Evolutionary conservation across 2,888 invertebrate genomes (phyloP), one percentile per base, ranked within the genome.

Genomic region (Luperina nickerlii): DNA sequence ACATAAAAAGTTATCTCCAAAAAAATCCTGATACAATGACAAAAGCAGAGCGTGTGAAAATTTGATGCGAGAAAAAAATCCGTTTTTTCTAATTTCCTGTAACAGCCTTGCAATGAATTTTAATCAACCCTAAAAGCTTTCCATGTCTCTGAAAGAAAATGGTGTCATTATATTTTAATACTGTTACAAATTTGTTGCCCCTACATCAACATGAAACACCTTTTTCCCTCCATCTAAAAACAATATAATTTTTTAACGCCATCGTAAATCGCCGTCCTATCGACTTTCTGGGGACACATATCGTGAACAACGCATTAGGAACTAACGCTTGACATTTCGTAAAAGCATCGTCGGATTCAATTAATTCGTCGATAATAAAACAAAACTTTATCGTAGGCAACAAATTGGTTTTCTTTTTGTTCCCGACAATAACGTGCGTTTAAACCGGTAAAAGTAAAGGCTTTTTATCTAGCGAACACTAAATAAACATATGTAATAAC

Each of bases 281-380:
- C 74, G 60, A 76, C 65, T 32, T 76, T 86, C 60, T 42, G 48
- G 79, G 76, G 48, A 84, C 74, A 70, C 76, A 76, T 68, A 66
- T 78, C 66, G 73, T 42, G 62, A 54, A 66, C 62, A 78, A 78
- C 67, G 20, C 77, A 84, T 86, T 87, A 80, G 78, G 60, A 70
- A 68, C 66, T 27, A 70, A 76, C 67, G 63, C 70, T 66, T 75
- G 71, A 75, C 82, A 69, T 80, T 78, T 74, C 76, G 77, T 87
- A 78, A 84, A 84, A 87, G 79, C 80, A 81, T 70, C 70, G 74
- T 81, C 75, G 54, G 60, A 87, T 82, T 81, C 84, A 88, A 88
- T 87, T 87, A 89, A 87, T 87, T 79, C 78, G 27, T 79, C 80
- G 80, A 82, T 86, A 76, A 74, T 78, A 87, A 78, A 84, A 86